phyloP scores from a whole-genome alignment of 2,888 invertebrate species.

The Lepeophtheirus nordmannii region DNA sequence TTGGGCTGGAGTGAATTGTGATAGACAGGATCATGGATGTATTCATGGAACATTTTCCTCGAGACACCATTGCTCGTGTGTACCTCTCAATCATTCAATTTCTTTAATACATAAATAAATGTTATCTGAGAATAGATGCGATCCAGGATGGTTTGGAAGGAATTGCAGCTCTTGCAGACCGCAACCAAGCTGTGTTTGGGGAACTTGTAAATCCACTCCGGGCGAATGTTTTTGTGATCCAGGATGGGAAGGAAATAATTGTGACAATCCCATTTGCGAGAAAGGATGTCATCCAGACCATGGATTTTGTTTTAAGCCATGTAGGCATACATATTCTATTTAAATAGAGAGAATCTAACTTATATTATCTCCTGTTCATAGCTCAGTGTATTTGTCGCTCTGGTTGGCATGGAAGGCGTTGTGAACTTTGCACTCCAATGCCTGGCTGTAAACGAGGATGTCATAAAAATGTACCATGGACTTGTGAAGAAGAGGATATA shows the following conservation, averaged over 20 bases:
- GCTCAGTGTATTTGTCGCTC: neutral
- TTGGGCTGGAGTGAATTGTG: neutral
- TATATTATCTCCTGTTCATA: neutral
- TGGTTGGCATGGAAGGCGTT: neutral
- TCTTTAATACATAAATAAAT: no score
- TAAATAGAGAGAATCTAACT: no score
- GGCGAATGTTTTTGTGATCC: slow-evolving; percentile 2
- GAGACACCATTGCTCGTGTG: neutral
- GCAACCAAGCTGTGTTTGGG: neutral
- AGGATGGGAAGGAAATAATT: neutral
- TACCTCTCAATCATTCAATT: neutral
- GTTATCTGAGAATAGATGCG: neutral
- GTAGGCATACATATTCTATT: neutral
- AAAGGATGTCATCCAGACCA: neutral
- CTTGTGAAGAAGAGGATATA: slow-evolving; percentile 2
- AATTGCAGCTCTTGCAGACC: neutral
- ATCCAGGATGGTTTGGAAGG: neutral
- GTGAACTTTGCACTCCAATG: neutral
- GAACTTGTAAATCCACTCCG: neutral
- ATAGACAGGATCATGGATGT: neutral
- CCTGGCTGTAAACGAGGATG: neutral
- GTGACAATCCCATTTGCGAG: neutral
- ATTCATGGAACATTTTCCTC: neutral
- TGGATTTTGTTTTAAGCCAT: neutral
- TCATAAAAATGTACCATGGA: neutral